Conservation (phyloP, 2,113 vertebrate genomes). For the Jaculus jaculus region DNA sequence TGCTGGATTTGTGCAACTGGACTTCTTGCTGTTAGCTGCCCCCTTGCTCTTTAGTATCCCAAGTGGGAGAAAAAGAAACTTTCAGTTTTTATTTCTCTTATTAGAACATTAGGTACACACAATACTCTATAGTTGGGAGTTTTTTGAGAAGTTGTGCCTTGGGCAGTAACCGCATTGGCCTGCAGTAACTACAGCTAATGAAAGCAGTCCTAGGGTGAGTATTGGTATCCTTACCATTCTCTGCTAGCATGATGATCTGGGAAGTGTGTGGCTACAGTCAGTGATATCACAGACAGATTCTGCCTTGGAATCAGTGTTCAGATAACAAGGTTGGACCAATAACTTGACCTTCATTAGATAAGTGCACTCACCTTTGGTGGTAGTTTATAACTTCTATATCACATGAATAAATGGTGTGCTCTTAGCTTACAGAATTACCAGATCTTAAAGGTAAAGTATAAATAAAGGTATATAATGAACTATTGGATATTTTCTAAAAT, state of each 20-base stretch:
- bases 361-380: constrained; percentile 22
- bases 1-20: neutral
- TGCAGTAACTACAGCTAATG: constrained; percentile 37
- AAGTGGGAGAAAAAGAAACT: constrained; percentile 36
- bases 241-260: neutral
- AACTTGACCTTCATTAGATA: constrained; percentile 22
- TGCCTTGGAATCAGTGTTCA: constrained; percentile 18
- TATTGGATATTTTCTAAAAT: constrained; percentile 63
- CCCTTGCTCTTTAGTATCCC: constrained; percentile 3
- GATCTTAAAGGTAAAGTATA: constrained; percentile 58
- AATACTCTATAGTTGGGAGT: neutral
- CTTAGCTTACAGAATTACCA: constrained; percentile 44
- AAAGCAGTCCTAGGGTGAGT: neutral
- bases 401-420: constrained; percentile 15
- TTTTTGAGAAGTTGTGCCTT: constrained; percentile 25
- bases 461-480: constrained; percentile 57
- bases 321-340: neutral
- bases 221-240: neutral
- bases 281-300: neutral
- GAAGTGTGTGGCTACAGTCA: neutral
- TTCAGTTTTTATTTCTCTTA: neutral
- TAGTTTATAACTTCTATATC: constrained; percentile 9
- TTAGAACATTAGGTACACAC: neutral
- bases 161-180: neutral
- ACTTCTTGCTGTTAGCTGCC: constrained; percentile 31